Evolutionary conservation across 1,140 invertebrate species (phyloP), one percentile per base, ranked within the genome.

Genomic region (Pseudoatta argentina): DNA sequence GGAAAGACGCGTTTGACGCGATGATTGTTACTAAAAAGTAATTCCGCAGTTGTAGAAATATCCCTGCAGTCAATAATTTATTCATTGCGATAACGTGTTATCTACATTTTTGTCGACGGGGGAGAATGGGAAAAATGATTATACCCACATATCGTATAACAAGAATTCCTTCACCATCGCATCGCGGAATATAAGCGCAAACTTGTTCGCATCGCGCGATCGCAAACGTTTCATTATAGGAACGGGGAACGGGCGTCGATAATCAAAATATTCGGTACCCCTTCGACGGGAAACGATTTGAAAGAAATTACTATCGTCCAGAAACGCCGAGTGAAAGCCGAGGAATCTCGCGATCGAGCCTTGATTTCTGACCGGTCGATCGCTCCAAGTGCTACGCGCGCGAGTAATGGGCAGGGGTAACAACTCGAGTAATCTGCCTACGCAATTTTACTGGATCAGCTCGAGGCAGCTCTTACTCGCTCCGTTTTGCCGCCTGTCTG

Each of bases 371-470:
- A 34, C 61, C 76, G 63, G 66, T 77, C 88, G 87, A 86, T 86
- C 77, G 76, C 85, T 87, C 18, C 18, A 21, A 89, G 83, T 82
- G 77, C 63, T 82, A 71, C 51, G 66, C 66, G 78, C 39, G 34
- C 77, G 44, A 83, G 85, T 89, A 89, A 91, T 90, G 86, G 86
- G 67, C 75, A 85, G 79, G 55, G 73, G 71, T 91, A 91, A 91
- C 86, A 86, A 90, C 89, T 79, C 87, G 85, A 77, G 85, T 87
- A 90, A 91, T 90, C 90, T 90, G 85, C 90, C 90, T 87, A 91
- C 89, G 89, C 90, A 88, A 91, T 90, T 91, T 90, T 63, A 90
- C 89, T 87, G 87, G 85, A 90, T 88, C 89, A 67, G 90, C 90
- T 91, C 87, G 85, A 77, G 90, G 90, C 89, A 59, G 66, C 55